Percentiles rank a stretch among this genome's conserved stretches.
Evolutionary conservation across 64 coral and sea anemone species (phyloP).

Genomic region (Cladopsammia gracilis): DNA sequence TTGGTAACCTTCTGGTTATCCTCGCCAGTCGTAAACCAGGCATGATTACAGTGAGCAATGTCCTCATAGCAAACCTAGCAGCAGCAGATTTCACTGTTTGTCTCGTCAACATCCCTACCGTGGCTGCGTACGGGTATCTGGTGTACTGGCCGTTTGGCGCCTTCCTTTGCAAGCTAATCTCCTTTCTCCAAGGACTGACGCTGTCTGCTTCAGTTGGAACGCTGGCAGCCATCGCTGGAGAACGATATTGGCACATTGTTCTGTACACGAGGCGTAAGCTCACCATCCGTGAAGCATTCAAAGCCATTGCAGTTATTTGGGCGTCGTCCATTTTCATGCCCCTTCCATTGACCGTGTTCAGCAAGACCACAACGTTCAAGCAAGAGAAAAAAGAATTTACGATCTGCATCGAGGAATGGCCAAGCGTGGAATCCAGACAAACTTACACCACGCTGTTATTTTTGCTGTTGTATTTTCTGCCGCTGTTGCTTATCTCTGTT

Average conservation of each 20-base stretch:
- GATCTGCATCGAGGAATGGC: constrained; percentile 84
- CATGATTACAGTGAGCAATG: constrained; percentile 64
- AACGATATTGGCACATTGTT: constrained; percentile 89
- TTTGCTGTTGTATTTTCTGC: constrained; percentile 74
- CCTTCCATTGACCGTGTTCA: constrained; percentile 65
- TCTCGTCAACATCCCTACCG: constrained; percentile 65
- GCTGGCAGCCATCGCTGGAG: constrained; percentile 74
- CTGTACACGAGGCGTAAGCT: constrained; percentile 62
- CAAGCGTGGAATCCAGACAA: constrained; percentile 50
- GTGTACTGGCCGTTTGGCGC: constrained; percentile 67
- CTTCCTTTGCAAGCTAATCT: constrained; percentile 55
- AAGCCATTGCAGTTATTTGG: constrained; percentile 72
- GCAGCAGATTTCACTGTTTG: constrained; percentile 57
- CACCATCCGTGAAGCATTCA: constrained; percentile 47
- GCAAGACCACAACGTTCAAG: constrained; percentile 39
- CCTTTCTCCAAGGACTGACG: constrained; percentile 68
- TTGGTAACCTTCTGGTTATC: constrained; percentile 60
- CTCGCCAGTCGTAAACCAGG: constrained; percentile 53
- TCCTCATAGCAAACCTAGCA: constrained; percentile 59
- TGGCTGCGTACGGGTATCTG: constrained; percentile 48
- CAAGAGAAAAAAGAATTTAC: constrained; percentile 18
- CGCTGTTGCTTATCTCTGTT: constrained; percentile 51
- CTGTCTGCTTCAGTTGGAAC: constrained; percentile 78
- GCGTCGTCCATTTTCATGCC: constrained; percentile 66
- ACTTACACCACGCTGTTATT: constrained; percentile 71